These are phyloP conservation scores for Cyclura pinguis DNA, from an alignment of 2,797 vertebrate genomes.

Conservation along the genomic window DNA sequence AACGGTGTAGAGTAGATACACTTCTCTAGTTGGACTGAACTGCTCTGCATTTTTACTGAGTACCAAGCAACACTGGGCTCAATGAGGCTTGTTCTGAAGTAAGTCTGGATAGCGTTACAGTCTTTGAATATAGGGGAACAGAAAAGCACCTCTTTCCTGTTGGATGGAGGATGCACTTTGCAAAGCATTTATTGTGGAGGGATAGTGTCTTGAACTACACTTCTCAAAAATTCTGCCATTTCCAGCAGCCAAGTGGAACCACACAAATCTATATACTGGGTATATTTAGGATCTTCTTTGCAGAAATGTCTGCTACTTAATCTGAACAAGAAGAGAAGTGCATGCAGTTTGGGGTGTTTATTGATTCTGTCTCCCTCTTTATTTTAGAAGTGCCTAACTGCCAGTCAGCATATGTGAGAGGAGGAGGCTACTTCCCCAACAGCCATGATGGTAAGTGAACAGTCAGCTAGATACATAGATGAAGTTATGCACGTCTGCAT, in stretches of 20 bases:
- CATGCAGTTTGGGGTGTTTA: background rate
- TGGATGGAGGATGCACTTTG: background rate
- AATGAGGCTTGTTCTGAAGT: background rate
- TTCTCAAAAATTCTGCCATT: background rate
- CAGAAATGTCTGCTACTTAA: background rate
- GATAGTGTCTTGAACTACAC: too few relatives aligned
- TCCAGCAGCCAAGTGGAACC: background rate
- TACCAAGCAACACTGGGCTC: background rate
- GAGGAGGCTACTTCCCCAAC: conserved; percentile 89
- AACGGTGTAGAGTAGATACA: too few relatives aligned
- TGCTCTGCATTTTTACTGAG: background rate
- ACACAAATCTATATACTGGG: background rate
- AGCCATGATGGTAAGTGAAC: conserved; percentile 89
- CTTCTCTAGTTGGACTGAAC: background rate
- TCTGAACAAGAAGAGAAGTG: background rate
- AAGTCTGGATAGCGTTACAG: background rate
- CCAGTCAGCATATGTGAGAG: conserved; percentile 91
- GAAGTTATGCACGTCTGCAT: too few relatives aligned
- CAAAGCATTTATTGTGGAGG: background rate
- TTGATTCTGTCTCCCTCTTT: conserved; percentile 23
- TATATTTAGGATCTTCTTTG: background rate
- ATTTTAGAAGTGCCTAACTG: conserved; percentile 97
- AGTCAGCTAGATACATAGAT: background rate
- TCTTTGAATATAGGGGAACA: background rate
- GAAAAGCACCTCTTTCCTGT: background rate